These are phyloP conservation scores for Megaptera novaeangliae DNA, from an alignment of 2,113 vertebrate species.

Conservation along the genomic window DNA sequence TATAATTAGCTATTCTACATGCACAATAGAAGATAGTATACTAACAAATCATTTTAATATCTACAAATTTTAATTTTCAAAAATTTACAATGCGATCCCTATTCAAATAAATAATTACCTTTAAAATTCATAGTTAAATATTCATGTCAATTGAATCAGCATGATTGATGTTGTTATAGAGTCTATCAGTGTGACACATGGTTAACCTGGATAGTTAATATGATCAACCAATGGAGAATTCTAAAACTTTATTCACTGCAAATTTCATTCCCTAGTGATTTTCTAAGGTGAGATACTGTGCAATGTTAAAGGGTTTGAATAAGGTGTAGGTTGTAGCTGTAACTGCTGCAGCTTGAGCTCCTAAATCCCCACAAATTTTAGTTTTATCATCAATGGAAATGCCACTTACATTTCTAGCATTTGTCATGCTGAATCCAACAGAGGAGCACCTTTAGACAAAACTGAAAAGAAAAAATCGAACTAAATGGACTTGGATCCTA, in stretches of 20 bases:
- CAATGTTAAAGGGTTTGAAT: background rate
- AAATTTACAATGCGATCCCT: background rate
- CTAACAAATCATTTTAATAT: background rate
- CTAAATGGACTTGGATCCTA: background rate
- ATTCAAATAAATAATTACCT: background rate
- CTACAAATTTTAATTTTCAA: background rate
- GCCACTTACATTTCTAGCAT: constrained; percentile 34
- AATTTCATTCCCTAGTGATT: constrained; percentile 43
- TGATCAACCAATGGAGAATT: constrained; percentile 43
- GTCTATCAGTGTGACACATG: background rate
- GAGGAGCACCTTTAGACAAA: background rate
- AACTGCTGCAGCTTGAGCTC: background rate
- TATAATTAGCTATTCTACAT: constrained; percentile 31
- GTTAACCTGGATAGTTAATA: constrained; percentile 40
- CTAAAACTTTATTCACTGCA: constrained; percentile 26
- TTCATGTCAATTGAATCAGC: constrained; percentile 10
- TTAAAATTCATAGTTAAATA: constrained; percentile 29
- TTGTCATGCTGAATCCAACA: background rate
- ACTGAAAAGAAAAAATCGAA: background rate
- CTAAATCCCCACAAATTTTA: background rate
- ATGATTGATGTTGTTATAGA: background rate
- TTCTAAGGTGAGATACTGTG: constrained; percentile 36
- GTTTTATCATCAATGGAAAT: background rate
- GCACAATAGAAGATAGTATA: background rate
- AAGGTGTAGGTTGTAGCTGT: background rate